Base-by-base conservation (phyloP, 2,888 invertebrate species). In the Omphaloscelis lunosa region DNA sequence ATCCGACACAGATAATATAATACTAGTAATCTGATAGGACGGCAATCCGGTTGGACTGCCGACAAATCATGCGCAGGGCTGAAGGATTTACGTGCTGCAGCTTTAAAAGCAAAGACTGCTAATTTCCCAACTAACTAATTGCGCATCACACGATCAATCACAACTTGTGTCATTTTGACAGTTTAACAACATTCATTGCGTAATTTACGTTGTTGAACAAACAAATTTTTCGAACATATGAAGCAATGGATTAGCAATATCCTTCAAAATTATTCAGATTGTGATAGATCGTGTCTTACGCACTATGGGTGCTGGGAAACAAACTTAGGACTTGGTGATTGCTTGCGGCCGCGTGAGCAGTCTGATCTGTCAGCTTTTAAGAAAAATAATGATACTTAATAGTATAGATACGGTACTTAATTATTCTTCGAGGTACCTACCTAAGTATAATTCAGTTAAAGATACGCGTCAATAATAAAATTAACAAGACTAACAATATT, bases 381-480 rank as follows among this genome's bases (percentile, higher is more conserved):
- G 15, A 41, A 15, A 39, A 39, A 51, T 51, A 39, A 23, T 39
- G 12, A 39, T 39, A 12, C 1, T 1, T 15, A 29, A 11, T 61
- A 45, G 45, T n/a, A 15, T 48, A 45, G 12, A 0, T 45, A 48
- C 5, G 39, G 7, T 39, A 41, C 41, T 41, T 45, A 39, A 12
- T 15, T 58, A 58, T 58, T 15, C 27, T 58, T 27, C 27, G 15
- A 58, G 15, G 15, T 27, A 12, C 5, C 17, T n/a, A n/a, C n/a
- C n/a, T 51, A 12, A 48, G 17, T 48, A 17, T 63, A 15, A 15
- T 17, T 17, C n/a, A 39, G 15, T 34, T 15, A 15, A 27, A 59
- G 58, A 66, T 76, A 67, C 51, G 4, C 23, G 5, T 29, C 23
- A 63, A 82, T 17, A 72, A 66, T 77, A 15, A 71, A n/a, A 70